These are phyloP conservation scores for Ibycter americanus DNA, from an alignment of 2,797 vertebrate genomes.

Conservation along the genomic window DNA sequence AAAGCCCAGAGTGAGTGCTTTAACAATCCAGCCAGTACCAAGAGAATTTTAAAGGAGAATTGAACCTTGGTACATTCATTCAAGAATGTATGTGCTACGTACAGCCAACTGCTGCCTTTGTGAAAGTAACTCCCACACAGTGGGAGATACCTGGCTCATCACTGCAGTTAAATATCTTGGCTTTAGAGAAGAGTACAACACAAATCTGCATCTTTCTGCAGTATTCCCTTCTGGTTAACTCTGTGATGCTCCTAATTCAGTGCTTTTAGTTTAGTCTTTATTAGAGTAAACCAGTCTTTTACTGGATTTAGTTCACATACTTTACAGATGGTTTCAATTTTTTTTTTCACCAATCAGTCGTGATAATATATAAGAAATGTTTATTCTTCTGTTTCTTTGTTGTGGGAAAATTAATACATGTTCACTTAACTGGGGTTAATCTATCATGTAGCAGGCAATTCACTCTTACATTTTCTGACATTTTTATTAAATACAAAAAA, in stretches of 20 bases:
- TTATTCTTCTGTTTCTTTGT: background rate
- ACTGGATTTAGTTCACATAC: background rate
- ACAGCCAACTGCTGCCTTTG: background rate
- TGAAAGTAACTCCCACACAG: background rate
- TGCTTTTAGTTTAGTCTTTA: background rate
- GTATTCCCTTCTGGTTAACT: background rate
- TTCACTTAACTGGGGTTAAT: background rate
- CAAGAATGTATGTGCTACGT: background rate
- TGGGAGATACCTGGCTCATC: background rate
- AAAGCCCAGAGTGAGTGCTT: background rate
- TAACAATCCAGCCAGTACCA: background rate
- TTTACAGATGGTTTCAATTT: background rate
- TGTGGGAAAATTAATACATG: background rate
- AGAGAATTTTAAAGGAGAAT: background rate
- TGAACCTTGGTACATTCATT: background rate
- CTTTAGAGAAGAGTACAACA: background rate
- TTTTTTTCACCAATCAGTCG: background rate
- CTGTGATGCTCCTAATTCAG: background rate
- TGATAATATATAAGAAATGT: background rate
- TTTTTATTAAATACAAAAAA: background rate
- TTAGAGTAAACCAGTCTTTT: background rate
- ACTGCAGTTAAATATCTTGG: background rate
- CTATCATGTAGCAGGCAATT: background rate
- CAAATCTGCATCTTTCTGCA: background rate
- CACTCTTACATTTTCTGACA: background rate